A percentile compares a stretch with the other conserved stretches of the same genome.
Evolutionary conservation across 2,113 vertebrate species (phyloP).

Genomic region (Sinocyclocheilus grahami): DNA sequence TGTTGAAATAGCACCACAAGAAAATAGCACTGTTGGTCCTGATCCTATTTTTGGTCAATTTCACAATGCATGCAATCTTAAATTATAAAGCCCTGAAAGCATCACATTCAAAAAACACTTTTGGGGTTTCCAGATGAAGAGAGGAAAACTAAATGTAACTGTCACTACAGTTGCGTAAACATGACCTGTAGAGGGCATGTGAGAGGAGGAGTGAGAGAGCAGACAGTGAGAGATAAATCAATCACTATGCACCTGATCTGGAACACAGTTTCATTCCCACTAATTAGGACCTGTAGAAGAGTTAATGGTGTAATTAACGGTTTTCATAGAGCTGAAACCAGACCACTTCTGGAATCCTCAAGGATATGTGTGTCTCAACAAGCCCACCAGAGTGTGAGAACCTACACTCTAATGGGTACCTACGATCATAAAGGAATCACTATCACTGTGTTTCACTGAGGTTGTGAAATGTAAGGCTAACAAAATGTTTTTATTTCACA

Average conservation of each 20-base stretch:
- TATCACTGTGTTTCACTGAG: not conserved
- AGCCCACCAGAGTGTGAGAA: slow-evolving; percentile 76
- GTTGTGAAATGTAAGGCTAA: not conserved
- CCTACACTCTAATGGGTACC: slow-evolving; percentile 28
- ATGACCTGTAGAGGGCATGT: slow-evolving; percentile 19
- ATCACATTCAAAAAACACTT: not conserved
- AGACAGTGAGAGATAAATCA: slow-evolving; percentile 64
- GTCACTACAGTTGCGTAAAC: not conserved
- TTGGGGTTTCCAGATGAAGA: not conserved
- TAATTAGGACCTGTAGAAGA: slow-evolving; percentile 71
- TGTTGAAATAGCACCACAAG: slow-evolving; percentile 72
- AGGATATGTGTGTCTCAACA: slow-evolving; percentile 69
- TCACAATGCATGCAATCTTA: not conserved
- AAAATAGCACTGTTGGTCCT: slow-evolving; percentile 53
- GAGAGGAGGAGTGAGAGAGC: slow-evolving; percentile 35
- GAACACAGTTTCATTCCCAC: slow-evolving; percentile 63
- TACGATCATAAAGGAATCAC: not conserved
- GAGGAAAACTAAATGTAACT: not conserved
- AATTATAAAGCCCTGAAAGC: not conserved
- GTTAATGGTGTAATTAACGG: slow-evolving; percentile 76
- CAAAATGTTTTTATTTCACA: not conserved
- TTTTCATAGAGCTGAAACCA: slow-evolving; percentile 67
- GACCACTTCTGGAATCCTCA: slow-evolving; percentile 74
- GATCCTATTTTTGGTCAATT: slow-evolving; percentile 56
- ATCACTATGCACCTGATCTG: slow-evolving; percentile 60